Evolutionary conservation across 2,888 invertebrate species (phyloP), one percentile per base, ranked within the genome.

Genomic region (Nebria salina): DNA sequence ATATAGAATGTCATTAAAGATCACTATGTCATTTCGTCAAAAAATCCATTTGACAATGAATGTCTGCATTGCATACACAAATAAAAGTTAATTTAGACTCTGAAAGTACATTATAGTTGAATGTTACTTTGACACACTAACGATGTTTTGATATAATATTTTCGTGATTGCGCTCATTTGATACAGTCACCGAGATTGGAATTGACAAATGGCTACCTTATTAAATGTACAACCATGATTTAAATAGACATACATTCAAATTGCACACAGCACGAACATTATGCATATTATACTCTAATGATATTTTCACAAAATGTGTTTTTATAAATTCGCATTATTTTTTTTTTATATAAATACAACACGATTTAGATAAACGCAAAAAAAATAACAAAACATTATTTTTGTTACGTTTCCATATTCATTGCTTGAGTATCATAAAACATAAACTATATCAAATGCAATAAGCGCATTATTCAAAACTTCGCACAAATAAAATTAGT

Each of bases 81-180:
- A 54, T 13, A 54, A 54, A 54, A 54, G 7, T 54, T 54, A 54
- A 54, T 54, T 54, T 11, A 54, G 54, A 13, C 7, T 11, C 13
- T 8, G 13, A 54, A 3, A 54, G 54, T 54, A 54, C 70, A 70
- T 70, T 70, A 70, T 11, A 11, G 26, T 26, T 26, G 66, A 66
- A 70, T 70, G 34, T 25, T 25, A 75, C 54, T 80, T 25, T 80
- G 80, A 80, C 80, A 80, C 75, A 72, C 80, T 80, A 80, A 80
- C 80, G 80, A 80, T 80, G 68, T 80, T 80, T 80, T 80, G 80
- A 80, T 80, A 80, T 70, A 80, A 75, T 75, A 75, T 80, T 80
- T 66, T 75, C 80, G 80, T 80, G 80, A 70, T 80, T 68, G 72
- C 34, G 70, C 75, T 41, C 80, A 80, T 80, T 80, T 75, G 64